These are phyloP conservation scores for Ashinkailepas kermadecensis DNA, from an alignment of 2,888 invertebrate species.

Conservation along the genomic window DNA sequence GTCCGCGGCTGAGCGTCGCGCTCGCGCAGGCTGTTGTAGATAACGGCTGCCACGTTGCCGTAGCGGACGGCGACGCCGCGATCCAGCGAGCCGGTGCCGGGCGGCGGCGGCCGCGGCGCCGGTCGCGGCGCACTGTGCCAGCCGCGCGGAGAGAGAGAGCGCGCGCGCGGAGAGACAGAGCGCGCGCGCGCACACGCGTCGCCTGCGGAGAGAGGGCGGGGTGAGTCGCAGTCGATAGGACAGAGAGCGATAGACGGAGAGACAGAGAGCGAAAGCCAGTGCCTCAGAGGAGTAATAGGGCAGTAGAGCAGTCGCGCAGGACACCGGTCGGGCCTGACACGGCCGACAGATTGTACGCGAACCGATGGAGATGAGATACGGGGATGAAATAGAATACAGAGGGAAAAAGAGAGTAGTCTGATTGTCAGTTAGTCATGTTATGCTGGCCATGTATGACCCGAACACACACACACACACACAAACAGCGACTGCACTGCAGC, in stretches of 20 bases:
- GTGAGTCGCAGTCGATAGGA: not conserved
- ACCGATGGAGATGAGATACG: too few relatives aligned
- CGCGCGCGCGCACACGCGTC: too few relatives aligned
- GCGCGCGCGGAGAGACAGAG: not conserved
- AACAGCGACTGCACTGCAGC: too few relatives aligned
- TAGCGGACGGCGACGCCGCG: not conserved
- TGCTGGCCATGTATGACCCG: too few relatives aligned
- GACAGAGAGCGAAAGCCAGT: not conserved
- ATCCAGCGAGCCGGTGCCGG: slow-evolving; percentile 13
- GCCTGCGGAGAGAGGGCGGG: not conserved
- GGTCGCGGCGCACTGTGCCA: not conserved
- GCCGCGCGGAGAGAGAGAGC: not conserved
- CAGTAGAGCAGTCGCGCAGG: not conserved
- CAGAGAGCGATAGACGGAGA: not conserved
- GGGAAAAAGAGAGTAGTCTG: too few relatives aligned
- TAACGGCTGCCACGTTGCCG: not conserved
- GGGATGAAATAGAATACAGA: too few relatives aligned
- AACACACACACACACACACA: too few relatives aligned
- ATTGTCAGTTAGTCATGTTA: too few relatives aligned
- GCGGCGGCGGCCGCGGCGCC: slow-evolving; percentile 4
- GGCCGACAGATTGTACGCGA: too few relatives aligned
- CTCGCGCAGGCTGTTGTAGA: not conserved
- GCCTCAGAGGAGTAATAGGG: not conserved
- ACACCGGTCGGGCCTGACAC: too few relatives aligned
- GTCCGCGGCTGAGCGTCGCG: too few relatives aligned